Evolutionary conservation across 2,113 vertebrate species (phyloP).

Genomic region (Brachionichthys hirsutus): DNA sequence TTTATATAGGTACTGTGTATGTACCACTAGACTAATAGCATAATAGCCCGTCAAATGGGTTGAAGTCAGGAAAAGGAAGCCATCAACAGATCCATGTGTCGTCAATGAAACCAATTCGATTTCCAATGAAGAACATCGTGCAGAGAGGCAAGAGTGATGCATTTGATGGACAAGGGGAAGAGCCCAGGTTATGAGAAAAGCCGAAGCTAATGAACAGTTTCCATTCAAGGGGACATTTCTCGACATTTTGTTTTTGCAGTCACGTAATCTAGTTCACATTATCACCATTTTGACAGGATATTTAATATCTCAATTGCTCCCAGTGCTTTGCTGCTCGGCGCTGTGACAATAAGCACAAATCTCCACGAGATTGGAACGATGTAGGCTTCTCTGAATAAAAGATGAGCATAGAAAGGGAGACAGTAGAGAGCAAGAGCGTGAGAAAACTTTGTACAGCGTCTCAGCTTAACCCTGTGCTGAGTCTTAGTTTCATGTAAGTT

Average conservation of each 20-base stretch:
- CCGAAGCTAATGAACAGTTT: background rate
- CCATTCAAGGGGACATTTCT: conserved; percentile 5
- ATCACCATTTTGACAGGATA: conserved; percentile 13
- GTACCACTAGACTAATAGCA: too few relatives aligned
- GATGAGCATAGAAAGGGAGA: conserved; percentile 11
- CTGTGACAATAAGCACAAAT: conserved; percentile 29
- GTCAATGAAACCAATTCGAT: conserved; percentile 26
- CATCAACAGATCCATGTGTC: conserved; percentile 26
- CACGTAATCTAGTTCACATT: conserved; percentile 15
- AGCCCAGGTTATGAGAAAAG: background rate
- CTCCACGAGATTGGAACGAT: conserved; percentile 27
- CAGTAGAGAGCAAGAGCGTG: background rate
- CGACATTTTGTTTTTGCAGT: conserved; percentile 3
- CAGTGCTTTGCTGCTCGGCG: conserved; percentile 8
- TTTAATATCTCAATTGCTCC: background rate
- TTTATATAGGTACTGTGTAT: too few relatives aligned
- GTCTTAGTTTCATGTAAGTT: conserved; percentile 1
- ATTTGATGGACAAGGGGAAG: conserved; percentile 25
- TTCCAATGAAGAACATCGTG: conserved; percentile 39
- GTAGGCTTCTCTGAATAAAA: conserved; percentile 24
- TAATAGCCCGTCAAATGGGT: too few relatives aligned
- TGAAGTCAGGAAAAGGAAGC: conserved; percentile 31
- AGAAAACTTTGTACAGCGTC: background rate
- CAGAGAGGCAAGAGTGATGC: conserved; percentile 19
- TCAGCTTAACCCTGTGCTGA: background rate